phyloP scores from a whole-genome alignment of 37 sponge, comb jelly and placozoan genomes.

The Petrosia ficiformis region DNA sequence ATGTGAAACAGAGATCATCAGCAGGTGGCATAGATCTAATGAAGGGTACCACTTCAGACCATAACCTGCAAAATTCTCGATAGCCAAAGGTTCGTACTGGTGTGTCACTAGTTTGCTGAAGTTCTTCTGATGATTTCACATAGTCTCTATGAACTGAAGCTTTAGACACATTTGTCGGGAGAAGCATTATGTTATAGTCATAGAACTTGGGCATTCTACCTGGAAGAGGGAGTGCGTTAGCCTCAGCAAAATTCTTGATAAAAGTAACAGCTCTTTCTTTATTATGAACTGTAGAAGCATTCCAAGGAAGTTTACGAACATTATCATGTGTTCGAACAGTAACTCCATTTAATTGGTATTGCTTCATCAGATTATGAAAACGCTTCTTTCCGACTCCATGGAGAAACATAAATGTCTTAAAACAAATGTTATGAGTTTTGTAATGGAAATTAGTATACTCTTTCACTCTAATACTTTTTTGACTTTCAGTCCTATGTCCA shows the following conservation, averaged over 20 bases:
- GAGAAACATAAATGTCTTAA: conserved; percentile 2
- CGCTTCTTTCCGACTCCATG: too few relatives aligned
- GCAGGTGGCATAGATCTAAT: too few relatives aligned
- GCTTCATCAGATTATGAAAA: not conserved
- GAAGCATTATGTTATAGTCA: not conserved
- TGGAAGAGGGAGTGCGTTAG: too few relatives aligned
- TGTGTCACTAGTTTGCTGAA: not conserved
- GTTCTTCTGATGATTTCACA: not conserved
- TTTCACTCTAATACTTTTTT: not conserved
- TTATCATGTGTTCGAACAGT: too few relatives aligned
- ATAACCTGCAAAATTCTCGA: too few relatives aligned
- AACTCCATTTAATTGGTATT: conserved; percentile 3
- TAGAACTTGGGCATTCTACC: not conserved
- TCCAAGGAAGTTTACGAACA: conserved; percentile 22
- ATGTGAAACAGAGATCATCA: too few relatives aligned
- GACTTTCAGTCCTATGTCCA: too few relatives aligned
- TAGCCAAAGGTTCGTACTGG: too few relatives aligned
- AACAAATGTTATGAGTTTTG: not conserved
- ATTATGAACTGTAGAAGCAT: conserved; percentile 7
- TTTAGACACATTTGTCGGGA: conserved; percentile 17
- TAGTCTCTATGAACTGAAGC: not conserved
- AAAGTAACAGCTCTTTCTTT: conserved; percentile 19
- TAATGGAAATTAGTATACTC: not conserved
- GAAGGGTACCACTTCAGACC: too few relatives aligned
- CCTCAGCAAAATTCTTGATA: too few relatives aligned